Conservation (phyloP, 2,797 vertebrate species). For the Melanotaenia maccullochi region DNA sequence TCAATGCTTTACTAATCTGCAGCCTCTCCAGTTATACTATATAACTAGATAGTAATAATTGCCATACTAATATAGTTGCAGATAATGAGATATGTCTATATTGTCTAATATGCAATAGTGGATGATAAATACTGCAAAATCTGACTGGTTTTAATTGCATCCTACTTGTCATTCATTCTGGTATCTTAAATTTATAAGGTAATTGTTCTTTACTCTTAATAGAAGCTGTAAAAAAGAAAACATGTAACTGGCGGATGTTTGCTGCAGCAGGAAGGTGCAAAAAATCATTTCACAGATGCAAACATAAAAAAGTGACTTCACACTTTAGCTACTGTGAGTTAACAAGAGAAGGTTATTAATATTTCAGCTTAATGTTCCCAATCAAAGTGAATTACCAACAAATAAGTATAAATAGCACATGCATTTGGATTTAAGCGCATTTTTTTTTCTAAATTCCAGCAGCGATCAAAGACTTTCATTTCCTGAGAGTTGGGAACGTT, state of each 20-base stretch:
- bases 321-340: slow-evolving; percentile 5
- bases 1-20: slow-evolving; percentile 49
- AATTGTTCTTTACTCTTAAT: slow-evolving; percentile 9
- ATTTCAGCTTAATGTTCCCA: slow-evolving; percentile 46
- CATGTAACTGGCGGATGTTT: background rate
- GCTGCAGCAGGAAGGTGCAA: background rate
- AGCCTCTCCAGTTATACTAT: slow-evolving; percentile 18
- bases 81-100: slow-evolving; percentile 3
- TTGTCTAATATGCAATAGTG: background rate
- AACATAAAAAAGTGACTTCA: slow-evolving; percentile 5
- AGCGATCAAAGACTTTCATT: slow-evolving; percentile 74
- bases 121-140: background rate
- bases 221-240: background rate
- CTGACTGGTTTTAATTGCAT: background rate
- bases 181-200: background rate
- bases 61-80: slow-evolving; percentile 35
- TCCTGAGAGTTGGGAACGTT: slow-evolving; percentile 60
- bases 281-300: background rate
- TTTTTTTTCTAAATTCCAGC: slow-evolving; percentile 37
- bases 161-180: background rate
- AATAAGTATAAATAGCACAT: slow-evolving; percentile 61
- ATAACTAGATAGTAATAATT: slow-evolving; percentile 26
- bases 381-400: slow-evolving; percentile 64
- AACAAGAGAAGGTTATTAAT: slow-evolving; percentile 36
- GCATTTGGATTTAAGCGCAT: slow-evolving; percentile 59